Percentiles rank a stretch among this genome's conserved stretches.
Evolutionary conservation across 2,888 invertebrate genomes (phyloP).

Genomic region (Auanema freiburgensis): DNA sequence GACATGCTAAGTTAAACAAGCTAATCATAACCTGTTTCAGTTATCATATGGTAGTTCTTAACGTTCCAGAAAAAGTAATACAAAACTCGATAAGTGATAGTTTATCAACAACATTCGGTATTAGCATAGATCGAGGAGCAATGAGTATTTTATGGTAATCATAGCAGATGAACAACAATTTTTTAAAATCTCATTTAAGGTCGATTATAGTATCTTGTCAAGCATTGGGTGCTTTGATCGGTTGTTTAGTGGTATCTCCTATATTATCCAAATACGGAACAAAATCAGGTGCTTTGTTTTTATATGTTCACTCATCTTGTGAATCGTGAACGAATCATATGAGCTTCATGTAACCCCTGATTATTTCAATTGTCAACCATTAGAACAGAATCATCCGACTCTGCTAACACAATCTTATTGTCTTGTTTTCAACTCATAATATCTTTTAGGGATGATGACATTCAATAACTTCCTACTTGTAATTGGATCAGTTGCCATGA

Average conservation of each 20-base stretch:
- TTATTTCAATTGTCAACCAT: background rate
- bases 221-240: constrained; percentile 52
- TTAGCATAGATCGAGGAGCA: constrained; percentile 18
- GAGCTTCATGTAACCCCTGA: background rate
- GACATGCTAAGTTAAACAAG: background rate
- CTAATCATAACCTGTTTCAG: constrained; percentile 27
- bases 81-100: constrained; percentile 34
- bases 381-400: background rate
- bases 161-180: background rate
- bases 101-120: constrained; percentile 28
- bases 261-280: constrained; percentile 34
- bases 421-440: too few species aligned
- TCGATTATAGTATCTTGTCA: constrained; percentile 48
- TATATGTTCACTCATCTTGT: background rate
- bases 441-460: constrained; percentile 25
- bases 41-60: constrained; percentile 55
- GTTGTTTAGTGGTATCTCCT: constrained; percentile 41
- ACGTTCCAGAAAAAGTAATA: constrained; percentile 52
- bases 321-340: background rate
- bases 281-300: constrained; percentile 27
- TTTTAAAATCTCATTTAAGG: constrained; percentile 29
- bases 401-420: background rate
- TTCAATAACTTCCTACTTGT: constrained; percentile 32
- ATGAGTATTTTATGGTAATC: constrained; percentile 42
- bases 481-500: constrained; percentile 27